These are phyloP conservation scores for Masticophis lateralis DNA, from an alignment of 2,797 vertebrate species.

Conservation along the genomic window DNA sequence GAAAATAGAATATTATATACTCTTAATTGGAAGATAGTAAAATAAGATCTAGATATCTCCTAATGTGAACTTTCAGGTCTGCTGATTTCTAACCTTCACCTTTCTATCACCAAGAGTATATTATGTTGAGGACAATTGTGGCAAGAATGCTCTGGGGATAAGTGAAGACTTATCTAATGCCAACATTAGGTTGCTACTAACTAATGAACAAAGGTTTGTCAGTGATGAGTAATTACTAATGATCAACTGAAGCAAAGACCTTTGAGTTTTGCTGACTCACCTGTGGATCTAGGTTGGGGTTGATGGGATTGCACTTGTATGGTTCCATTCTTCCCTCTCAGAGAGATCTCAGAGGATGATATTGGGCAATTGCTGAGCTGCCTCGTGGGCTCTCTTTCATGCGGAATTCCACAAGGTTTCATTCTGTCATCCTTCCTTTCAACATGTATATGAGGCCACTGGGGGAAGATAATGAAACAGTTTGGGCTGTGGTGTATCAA, in stretches of 20 bases:
- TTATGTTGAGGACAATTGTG: conserved; percentile 3
- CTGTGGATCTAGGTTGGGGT: conserved; percentile 70
- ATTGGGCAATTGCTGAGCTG: conserved; percentile 67
- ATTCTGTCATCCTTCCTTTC: conserved; percentile 71
- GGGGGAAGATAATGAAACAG: conserved; percentile 69
- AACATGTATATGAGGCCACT: conserved; percentile 70
- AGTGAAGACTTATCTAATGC: conserved; percentile 27
- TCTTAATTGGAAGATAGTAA: conserved; percentile 13
- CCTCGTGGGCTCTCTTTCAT: conserved; percentile 64
- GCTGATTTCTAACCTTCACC: conserved; percentile 11
- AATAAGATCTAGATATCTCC: conserved; percentile 7
- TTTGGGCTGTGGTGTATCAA: conserved; percentile 65
- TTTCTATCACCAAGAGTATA: conserved; percentile 9
- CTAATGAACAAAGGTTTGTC: conserved; percentile 25
- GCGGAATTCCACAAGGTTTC: conserved; percentile 68
- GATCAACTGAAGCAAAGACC: conserved; percentile 56
- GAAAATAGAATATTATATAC: conserved; percentile 25
- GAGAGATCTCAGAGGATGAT: conserved; percentile 67
- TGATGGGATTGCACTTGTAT: conserved; percentile 67
- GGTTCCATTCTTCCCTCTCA: conserved; percentile 69
- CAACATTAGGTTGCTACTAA: background rate
- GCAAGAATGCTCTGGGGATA: background rate
- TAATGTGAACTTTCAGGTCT: background rate
- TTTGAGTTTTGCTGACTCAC: conserved; percentile 68
- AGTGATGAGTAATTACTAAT: conserved; percentile 15